A percentile compares a stretch with the other conserved stretches of the same genome.
Evolutionary conservation across 2,888 invertebrate species (phyloP).

Genomic region (Callinectes sapidus): DNA sequence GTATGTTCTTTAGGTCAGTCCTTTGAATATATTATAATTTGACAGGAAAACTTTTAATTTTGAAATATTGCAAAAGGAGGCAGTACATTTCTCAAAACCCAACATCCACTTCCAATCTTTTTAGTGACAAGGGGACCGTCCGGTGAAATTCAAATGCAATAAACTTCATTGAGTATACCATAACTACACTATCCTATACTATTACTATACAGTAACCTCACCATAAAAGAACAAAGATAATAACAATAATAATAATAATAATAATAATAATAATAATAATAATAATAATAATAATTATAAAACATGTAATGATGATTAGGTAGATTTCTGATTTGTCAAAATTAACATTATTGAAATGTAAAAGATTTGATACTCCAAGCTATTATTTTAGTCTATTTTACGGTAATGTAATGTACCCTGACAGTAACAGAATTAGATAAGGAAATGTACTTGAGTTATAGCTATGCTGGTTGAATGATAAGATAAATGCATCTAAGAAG

Average conservation of each 20-base stretch:
- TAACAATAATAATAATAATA: not conserved
- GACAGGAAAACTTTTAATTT: not conserved
- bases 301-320: not conserved
- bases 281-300: too few species aligned
- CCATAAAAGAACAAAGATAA: not conserved
- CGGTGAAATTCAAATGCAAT: not conserved
- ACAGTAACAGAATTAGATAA: not conserved
- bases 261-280: not conserved
- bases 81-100: not conserved
- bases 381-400: not conserved
- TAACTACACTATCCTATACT: not conserved
- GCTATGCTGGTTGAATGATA: not conserved
- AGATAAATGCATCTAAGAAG: too few species aligned
- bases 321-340: not conserved
- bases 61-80: not conserved
- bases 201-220: not conserved
- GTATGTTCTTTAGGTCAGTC: not conserved
- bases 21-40: not conserved
- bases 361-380: not conserved
- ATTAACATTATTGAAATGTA: not conserved
- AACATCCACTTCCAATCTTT: slow-evolving; percentile 7
- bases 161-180: not conserved
- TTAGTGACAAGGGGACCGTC: slow-evolving; percentile 27
- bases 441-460: not conserved
- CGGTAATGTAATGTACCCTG: not conserved